phyloP scores from a whole-genome alignment of 2,888 invertebrate species.

The Strigamia maritima region DNA sequence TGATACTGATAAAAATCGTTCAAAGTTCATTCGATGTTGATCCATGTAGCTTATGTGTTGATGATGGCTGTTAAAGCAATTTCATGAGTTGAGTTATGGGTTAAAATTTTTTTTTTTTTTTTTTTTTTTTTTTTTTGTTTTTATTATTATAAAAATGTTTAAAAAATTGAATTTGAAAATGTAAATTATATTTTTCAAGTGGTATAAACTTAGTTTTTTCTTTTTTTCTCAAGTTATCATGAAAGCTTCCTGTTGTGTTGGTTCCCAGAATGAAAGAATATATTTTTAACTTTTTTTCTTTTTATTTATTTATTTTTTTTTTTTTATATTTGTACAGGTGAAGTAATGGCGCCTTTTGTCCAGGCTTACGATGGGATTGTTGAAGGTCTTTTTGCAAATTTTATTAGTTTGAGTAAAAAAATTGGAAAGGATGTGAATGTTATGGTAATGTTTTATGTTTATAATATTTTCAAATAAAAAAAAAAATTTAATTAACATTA shows the following conservation, averaged over 20 bases:
- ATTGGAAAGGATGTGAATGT: constrained; percentile 57
- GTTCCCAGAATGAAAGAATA: not conserved
- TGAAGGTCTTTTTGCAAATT: constrained; percentile 71
- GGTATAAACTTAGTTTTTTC: not conserved
- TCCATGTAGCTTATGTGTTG: not conserved
- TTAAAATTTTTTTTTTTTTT: not conserved
- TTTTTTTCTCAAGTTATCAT: not conserved
- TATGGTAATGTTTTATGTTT: constrained; percentile 44
- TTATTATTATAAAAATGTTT: too few species aligned
- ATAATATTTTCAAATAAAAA: not conserved
- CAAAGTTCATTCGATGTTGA: not conserved
- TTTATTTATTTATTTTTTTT: constrained; percentile 12
- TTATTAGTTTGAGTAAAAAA: constrained; percentile 69
- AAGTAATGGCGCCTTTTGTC: constrained; percentile 47
- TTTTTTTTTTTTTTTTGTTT: not conserved
- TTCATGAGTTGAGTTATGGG: not conserved
- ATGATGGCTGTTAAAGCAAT: not conserved
- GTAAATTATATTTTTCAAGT: not conserved
- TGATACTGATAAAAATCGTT: constrained; percentile 15
- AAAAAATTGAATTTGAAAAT: not conserved
- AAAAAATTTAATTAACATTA: not conserved
- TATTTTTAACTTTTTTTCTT: not conserved
- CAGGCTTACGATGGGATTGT: constrained; percentile 50
- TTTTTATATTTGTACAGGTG: constrained; percentile 38
- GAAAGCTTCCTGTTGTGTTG: constrained; percentile 28